phyloP scores from a whole-genome alignment of 1,140 invertebrate genomes.

The Pinna nobilis region DNA sequence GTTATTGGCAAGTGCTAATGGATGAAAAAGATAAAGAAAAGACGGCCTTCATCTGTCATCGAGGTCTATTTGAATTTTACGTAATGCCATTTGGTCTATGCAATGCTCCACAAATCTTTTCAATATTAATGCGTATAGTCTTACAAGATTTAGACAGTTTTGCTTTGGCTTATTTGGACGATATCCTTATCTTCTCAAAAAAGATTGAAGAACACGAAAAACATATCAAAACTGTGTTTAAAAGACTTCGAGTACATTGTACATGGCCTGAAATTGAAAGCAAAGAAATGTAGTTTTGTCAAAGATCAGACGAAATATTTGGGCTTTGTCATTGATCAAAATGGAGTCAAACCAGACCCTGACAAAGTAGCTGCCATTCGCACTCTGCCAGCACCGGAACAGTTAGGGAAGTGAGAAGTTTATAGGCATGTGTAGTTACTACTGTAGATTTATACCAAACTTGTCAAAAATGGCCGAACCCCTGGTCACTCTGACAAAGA shows the following conservation, averaged over 20 bases:
- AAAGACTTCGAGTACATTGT: conserved; percentile 40
- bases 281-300: conserved; percentile 43
- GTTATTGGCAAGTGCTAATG: conserved; percentile 28
- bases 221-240: conserved; percentile 54
- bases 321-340: conserved; percentile 35
- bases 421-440: conserved; percentile 75
- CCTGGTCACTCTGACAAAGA: conserved; percentile 67
- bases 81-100: conserved; percentile 21
- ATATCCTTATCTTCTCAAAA: conserved; percentile 54
- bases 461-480: conserved; percentile 66
- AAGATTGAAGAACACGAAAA: conserved; percentile 47
- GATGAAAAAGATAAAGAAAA: conserved; percentile 18
- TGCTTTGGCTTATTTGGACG: conserved; percentile 57
- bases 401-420: conserved; percentile 73
- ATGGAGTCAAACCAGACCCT: conserved; percentile 40
- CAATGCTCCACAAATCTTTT: conserved; percentile 26
- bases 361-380: conserved; percentile 38
- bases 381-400: conserved; percentile 65
- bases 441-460: conserved; percentile 72
- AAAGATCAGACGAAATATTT: conserved; percentile 42
- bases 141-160: conserved; percentile 15
- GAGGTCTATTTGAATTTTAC: conserved; percentile 25
- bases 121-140: conserved; percentile 9
- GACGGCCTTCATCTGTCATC: conserved; percentile 17
- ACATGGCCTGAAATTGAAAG: conserved; percentile 49